A percentile compares a stretch with the other conserved stretches of the same genome.
phyloP scores from a whole-genome alignment of 1,140 invertebrate genomes.

The Lordiphosa stackelbergi region DNA sequence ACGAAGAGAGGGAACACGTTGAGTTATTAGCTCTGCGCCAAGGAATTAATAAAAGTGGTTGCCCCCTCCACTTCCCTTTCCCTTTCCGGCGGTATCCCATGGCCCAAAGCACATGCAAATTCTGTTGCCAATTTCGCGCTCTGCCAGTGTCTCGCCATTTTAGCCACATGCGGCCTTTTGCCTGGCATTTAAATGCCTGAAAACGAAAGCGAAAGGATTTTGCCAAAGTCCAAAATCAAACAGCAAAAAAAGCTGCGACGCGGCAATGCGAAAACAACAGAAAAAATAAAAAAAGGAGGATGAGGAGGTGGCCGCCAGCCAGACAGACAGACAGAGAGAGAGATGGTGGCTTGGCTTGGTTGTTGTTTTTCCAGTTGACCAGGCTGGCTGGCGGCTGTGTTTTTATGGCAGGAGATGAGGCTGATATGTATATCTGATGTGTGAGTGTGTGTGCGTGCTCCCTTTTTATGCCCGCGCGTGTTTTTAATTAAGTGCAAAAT shows the following conservation, averaged over 20 bases:
- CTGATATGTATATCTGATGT: conserved; percentile 47
- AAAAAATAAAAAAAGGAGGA: conserved; percentile 7
- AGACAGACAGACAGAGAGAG: conserved; percentile 20
- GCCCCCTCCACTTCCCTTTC: neutral
- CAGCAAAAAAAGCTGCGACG: conserved; percentile 59
- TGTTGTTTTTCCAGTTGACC: conserved; percentile 72
- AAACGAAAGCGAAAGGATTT: conserved; percentile 75
- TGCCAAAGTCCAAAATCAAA: conserved; percentile 74
- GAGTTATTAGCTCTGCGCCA: conserved; percentile 15
- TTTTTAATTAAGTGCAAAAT: conserved; percentile 73
- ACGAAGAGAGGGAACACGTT: neutral
- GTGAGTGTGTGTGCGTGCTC: conserved; percentile 8
- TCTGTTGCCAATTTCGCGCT: conserved; percentile 41
- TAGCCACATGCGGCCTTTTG: conserved; percentile 37
- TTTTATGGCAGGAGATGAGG: conserved; percentile 32
- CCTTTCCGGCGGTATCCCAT: neutral
- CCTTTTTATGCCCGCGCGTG: conserved; percentile 32
- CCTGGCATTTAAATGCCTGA: conserved; percentile 69
- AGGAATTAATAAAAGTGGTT: neutral
- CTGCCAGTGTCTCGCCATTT: conserved; percentile 45
- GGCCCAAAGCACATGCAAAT: conserved; percentile 34
- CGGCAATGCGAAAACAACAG: conserved; percentile 42
- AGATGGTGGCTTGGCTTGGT: conserved; percentile 2
- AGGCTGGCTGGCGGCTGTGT: conserved; percentile 44
- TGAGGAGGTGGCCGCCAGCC: conserved; percentile 15